These are phyloP conservation scores for Erannis defoliaria DNA, from an alignment of 2,888 invertebrate species.

Conservation along the genomic window DNA sequence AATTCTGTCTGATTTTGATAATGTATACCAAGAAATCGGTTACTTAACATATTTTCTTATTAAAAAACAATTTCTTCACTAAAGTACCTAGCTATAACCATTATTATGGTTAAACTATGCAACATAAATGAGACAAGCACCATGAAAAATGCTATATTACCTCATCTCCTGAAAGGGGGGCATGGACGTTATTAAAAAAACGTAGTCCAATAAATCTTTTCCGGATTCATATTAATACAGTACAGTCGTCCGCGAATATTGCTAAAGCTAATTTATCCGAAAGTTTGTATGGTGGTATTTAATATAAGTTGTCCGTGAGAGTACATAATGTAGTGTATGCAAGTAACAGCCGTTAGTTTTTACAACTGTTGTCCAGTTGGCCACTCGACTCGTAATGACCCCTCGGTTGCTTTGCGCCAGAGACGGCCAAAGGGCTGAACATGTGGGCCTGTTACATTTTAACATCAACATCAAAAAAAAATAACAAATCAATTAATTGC, in stretches of 20 bases:
- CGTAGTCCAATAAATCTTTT: conserved; percentile 26
- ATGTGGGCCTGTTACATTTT: background rate
- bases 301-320: conserved; percentile 32
- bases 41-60: too few species aligned
- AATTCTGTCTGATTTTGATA: background rate
- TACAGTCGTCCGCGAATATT: conserved; percentile 13
- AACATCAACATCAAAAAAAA: background rate
- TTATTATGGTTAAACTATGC: background rate
- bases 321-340: conserved; percentile 44
- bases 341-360: conserved; percentile 53
- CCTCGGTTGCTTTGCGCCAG: conserved; percentile 38
- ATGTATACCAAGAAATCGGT: background rate
- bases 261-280: conserved; percentile 6
- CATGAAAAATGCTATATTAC: conserved; percentile 18
- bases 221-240: conserved; percentile 28
- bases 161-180: conserved; percentile 17
- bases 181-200: conserved; percentile 30
- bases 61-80: too few species aligned
- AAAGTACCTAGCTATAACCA: background rate
- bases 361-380: conserved; percentile 57
- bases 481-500: background rate
- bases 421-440: conserved; percentile 17
- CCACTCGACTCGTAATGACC: conserved; percentile 47
- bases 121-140: conserved; percentile 10
- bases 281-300: conserved; percentile 20